Base-by-base conservation (phyloP, 2,888 invertebrate genomes). In the Netelia virgata region DNA sequence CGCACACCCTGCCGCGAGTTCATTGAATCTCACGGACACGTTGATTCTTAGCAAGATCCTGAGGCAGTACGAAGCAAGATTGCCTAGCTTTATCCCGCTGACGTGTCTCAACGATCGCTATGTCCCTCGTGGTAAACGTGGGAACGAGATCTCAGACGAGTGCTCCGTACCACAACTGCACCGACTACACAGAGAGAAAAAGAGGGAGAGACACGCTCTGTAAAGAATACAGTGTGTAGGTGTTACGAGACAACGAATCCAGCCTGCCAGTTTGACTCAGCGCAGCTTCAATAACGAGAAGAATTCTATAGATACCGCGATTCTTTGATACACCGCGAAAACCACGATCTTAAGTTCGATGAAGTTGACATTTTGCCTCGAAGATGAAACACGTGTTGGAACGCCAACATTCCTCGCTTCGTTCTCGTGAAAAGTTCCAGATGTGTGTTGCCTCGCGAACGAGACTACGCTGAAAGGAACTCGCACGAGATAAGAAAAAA, bases 131-230 rank as follows among this genome's bases (percentile, higher is more conserved):
- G 73, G 53, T 77, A 82, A 82, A 82, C 82, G 82, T 82, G 82
- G 82, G 82, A 82, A 82, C 72, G 77, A 82, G 77, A 77, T 76
- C 76, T 76, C 82, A 36, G 66, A 41, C 53, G 63, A 81, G 64
- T 18, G 50, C 69, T 53, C 53, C 50, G 47, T 50, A 6, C 14
- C 28, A 5, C 28, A 5, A 28, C 28, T 28, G 5, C 28, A 5
- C 28, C 36, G 6, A 36, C 36, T 36, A 36, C 36, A 5, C 8
- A 36, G 36, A 36, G 36, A 36, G 36, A 8, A 36, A 36, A 36
- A 36, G 36, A 36, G 1, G 6, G 36, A 36, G 36, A 36, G 6
- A 36, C 36, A 36, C 36, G 36, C 36, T 36, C 36, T 47, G 3
- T 47, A 47, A 14, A 47, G 43, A 28, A 41, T 28, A 41, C 47